Percentiles rank a stretch among this genome's conserved stretches.
phyloP scores from a whole-genome alignment of 2,113 vertebrate genomes.

The Leuciscus idus region DNA sequence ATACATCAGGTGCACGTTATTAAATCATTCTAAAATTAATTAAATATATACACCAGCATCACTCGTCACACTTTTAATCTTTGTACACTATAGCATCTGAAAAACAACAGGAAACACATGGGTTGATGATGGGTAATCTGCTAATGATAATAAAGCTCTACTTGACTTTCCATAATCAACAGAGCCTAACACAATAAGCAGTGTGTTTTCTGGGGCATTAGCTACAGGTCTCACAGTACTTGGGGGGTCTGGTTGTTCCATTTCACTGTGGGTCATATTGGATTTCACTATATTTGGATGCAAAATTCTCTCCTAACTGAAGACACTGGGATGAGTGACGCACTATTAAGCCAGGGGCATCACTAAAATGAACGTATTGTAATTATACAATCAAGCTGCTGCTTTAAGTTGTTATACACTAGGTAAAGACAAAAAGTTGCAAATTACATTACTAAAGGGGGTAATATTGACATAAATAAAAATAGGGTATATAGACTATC shows the following conservation, averaged over 20 bases:
- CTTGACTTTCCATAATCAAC: constrained; percentile 14
- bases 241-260: constrained; percentile 21
- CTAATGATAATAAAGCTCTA: constrained; percentile 51
- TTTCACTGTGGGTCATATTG: constrained; percentile 21
- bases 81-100: not conserved
- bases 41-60: not conserved
- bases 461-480: not conserved
- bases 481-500: too few species aligned
- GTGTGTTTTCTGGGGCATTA: constrained; percentile 14
- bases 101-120: not conserved
- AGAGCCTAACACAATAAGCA: constrained; percentile 40
- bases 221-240: not conserved
- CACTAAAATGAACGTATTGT: not conserved
- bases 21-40: not conserved
- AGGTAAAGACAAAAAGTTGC: not conserved
- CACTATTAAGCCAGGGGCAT: not conserved
- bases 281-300: not conserved
- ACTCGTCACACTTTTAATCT: not conserved
- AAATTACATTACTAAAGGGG: not conserved
- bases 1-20: constrained; percentile 3
- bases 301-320: not conserved
- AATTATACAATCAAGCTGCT: not conserved
- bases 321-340: not conserved
- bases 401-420: not conserved
- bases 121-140: not conserved